A percentile compares a stretch with the other conserved stretches of the same genome.
These are phyloP conservation scores for Drosophila macrothrix DNA, from an alignment of 2,888 invertebrate genomes.

Conservation along the genomic window DNA sequence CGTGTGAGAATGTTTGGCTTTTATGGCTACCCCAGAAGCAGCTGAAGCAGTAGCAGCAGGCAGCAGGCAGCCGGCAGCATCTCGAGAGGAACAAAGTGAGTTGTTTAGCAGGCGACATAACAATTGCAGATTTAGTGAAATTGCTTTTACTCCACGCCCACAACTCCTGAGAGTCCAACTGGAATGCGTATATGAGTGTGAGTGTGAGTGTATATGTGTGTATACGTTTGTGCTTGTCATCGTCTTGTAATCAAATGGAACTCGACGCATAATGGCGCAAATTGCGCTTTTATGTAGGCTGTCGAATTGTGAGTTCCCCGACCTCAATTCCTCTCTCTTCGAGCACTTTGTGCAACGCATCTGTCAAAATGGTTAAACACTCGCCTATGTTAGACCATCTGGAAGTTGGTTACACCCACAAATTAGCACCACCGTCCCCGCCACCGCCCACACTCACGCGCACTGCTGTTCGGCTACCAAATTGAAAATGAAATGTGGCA, in stretches of 20 bases:
- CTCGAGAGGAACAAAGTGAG: conserved; percentile 54
- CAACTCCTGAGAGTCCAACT: conserved; percentile 16
- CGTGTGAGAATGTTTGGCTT: conserved; percentile 76
- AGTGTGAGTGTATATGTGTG: conserved; percentile 39
- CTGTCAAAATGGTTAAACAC: conserved; percentile 69
- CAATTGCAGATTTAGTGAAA: conserved; percentile 79
- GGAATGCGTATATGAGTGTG: conserved; percentile 15
- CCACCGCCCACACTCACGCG: not conserved
- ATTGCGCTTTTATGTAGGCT: conserved; percentile 78
- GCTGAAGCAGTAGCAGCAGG: conserved; percentile 12
- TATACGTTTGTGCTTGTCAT: conserved; percentile 60
- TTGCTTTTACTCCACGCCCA: conserved; percentile 66
- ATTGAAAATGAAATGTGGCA: conserved; percentile 76
- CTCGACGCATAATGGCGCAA: conserved; percentile 76
- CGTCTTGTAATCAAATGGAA: conserved; percentile 75
- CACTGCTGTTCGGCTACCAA: conserved; percentile 34
- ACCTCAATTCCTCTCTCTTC: not conserved
- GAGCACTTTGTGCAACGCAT: conserved; percentile 45
- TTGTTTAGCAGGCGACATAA: conserved; percentile 78
- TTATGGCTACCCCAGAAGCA: conserved; percentile 45
- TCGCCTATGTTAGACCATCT: conserved; percentile 47
- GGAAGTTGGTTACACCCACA: conserved; percentile 47
- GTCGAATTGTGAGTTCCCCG: conserved; percentile 56
- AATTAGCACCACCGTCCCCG: conserved; percentile 52
- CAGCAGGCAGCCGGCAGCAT: not conserved